A percentile compares a stretch with the other conserved stretches of the same genome.
Conservation (phyloP, 2,888 invertebrate genomes). For the Athalia rosae region DNA sequence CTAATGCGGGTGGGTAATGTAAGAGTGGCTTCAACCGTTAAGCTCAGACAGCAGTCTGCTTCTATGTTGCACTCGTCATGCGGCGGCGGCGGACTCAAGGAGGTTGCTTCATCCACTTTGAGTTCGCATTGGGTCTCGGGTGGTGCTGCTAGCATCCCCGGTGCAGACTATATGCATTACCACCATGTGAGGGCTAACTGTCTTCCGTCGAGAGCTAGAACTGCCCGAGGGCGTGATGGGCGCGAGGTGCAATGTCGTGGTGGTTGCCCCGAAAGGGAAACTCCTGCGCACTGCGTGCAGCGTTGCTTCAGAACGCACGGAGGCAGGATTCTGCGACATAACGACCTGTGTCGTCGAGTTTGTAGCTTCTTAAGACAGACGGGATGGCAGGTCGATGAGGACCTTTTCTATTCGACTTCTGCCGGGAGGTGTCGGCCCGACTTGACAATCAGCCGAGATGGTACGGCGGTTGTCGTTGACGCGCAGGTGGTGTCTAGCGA, state of each 20-base stretch:
- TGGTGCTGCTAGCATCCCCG: too few species aligned
- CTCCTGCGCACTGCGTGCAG: constrained; percentile 65
- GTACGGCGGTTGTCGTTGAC: constrained; percentile 59
- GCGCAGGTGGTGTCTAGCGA: constrained; percentile 65
- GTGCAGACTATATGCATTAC: too few species aligned
- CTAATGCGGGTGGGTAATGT: too few species aligned
- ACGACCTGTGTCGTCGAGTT: constrained; percentile 57
- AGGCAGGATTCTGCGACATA: constrained; percentile 63
- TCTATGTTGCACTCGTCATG: too few species aligned
- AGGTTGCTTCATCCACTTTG: too few species aligned
- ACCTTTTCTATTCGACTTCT: constrained; percentile 56
- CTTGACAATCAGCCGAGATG: constrained; percentile 56
- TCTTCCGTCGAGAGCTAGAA: constrained; percentile 56
- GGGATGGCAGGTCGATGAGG: constrained; percentile 58
- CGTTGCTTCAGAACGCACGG: constrained; percentile 65
- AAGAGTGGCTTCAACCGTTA: too few species aligned
- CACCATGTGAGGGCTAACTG: constrained; percentile 58
- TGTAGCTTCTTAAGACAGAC: constrained; percentile 41
- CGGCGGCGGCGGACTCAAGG: too few species aligned
- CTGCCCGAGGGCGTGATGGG: constrained; percentile 53
- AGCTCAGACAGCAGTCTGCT: too few species aligned
- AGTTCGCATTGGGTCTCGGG: too few species aligned
- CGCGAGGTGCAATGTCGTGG: constrained; percentile 58
- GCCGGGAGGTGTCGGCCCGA: constrained; percentile 64
- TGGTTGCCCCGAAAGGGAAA: constrained; percentile 62